Conservation (phyloP, 2,113 vertebrate genomes). For the Prionailurus bengalensis region DNA sequence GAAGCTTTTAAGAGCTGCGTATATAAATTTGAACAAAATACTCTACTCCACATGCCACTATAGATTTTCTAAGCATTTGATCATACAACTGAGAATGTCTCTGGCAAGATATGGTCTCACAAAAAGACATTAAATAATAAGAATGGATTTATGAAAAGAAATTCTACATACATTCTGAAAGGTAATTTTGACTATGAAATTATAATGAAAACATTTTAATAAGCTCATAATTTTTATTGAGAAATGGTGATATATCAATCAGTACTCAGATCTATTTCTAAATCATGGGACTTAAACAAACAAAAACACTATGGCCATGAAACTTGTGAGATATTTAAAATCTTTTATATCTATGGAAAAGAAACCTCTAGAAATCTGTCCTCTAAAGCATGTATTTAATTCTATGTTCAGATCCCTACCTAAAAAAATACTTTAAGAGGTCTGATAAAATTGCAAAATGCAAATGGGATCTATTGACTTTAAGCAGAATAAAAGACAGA, state of each 20-base stretch:
- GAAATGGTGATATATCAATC: not conserved
- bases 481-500: constrained; percentile 42
- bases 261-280: not conserved
- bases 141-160: not conserved
- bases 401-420: not conserved
- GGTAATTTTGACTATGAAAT: constrained; percentile 13
- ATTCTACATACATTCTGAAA: not conserved
- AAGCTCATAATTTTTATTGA: not conserved
- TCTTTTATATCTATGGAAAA: not conserved
- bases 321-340: constrained; percentile 21
- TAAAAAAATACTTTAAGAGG: not conserved
- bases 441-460: constrained; percentile 61
- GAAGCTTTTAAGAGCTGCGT: constrained; percentile 16
- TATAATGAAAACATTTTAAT: not conserved
- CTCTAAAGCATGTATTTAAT: constrained; percentile 47
- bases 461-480: constrained; percentile 41
- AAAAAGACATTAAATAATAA: constrained; percentile 24
- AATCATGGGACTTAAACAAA: not conserved
- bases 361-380: not conserved
- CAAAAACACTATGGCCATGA: not conserved
- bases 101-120: not conserved
- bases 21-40: constrained; percentile 69
- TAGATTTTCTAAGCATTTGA: constrained; percentile 54
- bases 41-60: not conserved
- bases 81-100: constrained; percentile 4